Conservation (phyloP, 1,140 invertebrate species). For the Drosophila parabipectinata region DNA sequence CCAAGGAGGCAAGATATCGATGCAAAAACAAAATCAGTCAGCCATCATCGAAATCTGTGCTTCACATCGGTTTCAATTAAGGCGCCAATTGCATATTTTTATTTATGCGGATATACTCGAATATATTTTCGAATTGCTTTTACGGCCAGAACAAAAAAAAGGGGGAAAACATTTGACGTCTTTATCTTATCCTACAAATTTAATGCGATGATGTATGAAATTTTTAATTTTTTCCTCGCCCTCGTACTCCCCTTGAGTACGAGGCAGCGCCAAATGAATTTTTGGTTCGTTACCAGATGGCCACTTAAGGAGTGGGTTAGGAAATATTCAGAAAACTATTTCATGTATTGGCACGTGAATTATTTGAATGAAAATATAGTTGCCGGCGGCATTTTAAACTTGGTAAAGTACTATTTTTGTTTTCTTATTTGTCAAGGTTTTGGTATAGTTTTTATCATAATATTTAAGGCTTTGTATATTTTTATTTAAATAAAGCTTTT, state of each 20-base stretch:
- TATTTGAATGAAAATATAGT: not conserved
- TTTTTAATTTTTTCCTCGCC: constrained; percentile 65
- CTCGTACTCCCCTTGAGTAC: not conserved
- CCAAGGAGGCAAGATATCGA: constrained; percentile 29
- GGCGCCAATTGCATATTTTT: constrained; percentile 75
- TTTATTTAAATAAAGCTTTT: not conserved
- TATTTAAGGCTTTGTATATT: not conserved
- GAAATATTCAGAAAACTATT: constrained; percentile 6
- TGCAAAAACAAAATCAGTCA: constrained; percentile 16
- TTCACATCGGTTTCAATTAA: constrained; percentile 77
- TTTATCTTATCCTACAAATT: constrained; percentile 81
- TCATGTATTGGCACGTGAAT: not conserved
- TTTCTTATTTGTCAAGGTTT: not conserved
- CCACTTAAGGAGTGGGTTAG: constrained; percentile 28
- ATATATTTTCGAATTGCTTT: constrained; percentile 47
- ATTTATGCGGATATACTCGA: constrained; percentile 53
- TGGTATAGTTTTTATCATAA: too few relatives aligned
- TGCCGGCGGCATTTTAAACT: constrained; percentile 14
- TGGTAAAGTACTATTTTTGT: not conserved
- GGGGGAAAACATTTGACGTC: constrained; percentile 68
- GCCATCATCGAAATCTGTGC: constrained; percentile 59
- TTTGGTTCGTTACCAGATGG: constrained; percentile 44
- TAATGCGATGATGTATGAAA: constrained; percentile 82
- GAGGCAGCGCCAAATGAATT: constrained; percentile 17
- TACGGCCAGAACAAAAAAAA: constrained; percentile 22